These are phyloP conservation scores for Epizoanthus rinbou DNA, from an alignment of 92 coral and sea anemone genomes.

Conservation along the genomic window DNA sequence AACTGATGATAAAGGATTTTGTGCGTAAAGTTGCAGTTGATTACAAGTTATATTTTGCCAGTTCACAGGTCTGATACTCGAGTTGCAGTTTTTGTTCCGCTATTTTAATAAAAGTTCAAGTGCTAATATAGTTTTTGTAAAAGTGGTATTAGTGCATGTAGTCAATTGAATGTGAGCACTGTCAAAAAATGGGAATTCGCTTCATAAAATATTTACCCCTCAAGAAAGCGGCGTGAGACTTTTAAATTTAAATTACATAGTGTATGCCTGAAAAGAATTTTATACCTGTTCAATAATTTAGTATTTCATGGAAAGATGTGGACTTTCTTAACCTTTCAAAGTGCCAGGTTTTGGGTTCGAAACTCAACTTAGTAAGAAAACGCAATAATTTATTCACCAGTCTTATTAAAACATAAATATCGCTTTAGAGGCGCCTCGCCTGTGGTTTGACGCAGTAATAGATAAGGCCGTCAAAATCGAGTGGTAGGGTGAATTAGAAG, in stretches of 20 bases:
- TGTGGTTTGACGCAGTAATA: background rate
- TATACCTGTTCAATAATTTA: slow-evolving; percentile 2
- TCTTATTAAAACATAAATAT: background rate
- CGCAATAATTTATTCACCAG: background rate
- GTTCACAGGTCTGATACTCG: no score
- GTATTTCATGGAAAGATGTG: background rate
- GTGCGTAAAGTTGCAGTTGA: no score
- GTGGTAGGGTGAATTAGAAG: background rate
- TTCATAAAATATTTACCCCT: slow-evolving; percentile 19
- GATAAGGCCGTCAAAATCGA: background rate
- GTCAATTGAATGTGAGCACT: background rate
- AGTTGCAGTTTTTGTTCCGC: no score
- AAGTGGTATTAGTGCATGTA: background rate
- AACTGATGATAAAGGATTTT: no score
- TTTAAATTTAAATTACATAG: background rate
- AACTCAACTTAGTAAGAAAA: background rate
- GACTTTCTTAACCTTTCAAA: background rate
- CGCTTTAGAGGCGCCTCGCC: background rate
- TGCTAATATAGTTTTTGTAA: no score
- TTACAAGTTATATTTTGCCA: no score
- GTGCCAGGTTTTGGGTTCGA: no score
- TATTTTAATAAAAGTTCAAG: no score
- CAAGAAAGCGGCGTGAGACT: background rate
- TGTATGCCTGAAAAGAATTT: background rate
- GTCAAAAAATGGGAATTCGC: background rate